phyloP scores from a whole-genome alignment of 92 coral and sea anemone genomes.

The Isaurus tuberculatus region DNA sequence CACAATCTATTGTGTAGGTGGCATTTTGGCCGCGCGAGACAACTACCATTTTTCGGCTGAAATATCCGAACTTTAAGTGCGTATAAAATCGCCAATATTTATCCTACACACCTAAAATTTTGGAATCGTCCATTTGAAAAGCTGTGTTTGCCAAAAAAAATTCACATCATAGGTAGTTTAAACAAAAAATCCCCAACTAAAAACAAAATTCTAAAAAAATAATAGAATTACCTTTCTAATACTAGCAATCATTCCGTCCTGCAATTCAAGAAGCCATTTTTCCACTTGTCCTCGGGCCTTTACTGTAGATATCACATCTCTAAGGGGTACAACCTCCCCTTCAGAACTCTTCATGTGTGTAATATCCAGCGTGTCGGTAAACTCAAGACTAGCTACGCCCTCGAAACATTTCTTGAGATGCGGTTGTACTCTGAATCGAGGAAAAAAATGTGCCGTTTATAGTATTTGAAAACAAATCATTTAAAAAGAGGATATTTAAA shows the following conservation, averaged over 20 bases:
- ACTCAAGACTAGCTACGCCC: conserved; percentile 91
- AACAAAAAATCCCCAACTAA: background rate
- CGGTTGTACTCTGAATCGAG: conserved; percentile 84
- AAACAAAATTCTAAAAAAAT: background rate
- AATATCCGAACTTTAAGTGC: no score
- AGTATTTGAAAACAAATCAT: background rate
- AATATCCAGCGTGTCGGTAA: conserved; percentile 92
- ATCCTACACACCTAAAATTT: no score
- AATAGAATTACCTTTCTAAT: conserved; percentile 77
- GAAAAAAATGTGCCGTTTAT: background rate
- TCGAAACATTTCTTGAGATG: conserved; percentile 99
- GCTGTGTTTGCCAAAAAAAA: no score
- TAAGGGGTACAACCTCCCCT: conserved; percentile 90
- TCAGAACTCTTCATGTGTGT: conserved; percentile 96
- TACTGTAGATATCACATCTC: conserved; percentile 87
- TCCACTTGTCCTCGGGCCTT: conserved; percentile 99
- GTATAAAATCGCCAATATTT: no score
- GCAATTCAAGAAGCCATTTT: conserved; percentile 95
- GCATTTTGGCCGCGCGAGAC: no score
- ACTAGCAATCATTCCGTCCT: conserved; percentile 96
- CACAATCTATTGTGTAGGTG: no score
- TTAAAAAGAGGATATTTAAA: background rate
- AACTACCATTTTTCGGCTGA: no score
- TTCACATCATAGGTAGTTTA: no score
- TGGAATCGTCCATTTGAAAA: no score